phyloP scores from a whole-genome alignment of 2,113 vertebrate species.

The Propithecus coquereli region DNA sequence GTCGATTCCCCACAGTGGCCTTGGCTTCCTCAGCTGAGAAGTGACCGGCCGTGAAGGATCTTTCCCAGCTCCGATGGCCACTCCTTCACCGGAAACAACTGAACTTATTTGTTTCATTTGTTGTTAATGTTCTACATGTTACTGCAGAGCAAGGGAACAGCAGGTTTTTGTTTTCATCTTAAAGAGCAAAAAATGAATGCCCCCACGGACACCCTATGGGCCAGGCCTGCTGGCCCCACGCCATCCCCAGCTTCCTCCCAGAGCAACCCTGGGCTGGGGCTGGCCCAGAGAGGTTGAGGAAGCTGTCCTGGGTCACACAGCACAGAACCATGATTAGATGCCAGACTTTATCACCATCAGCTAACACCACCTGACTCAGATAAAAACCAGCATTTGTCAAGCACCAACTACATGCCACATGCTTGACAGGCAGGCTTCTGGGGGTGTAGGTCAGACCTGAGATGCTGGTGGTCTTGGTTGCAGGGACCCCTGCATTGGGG shows the following conservation, averaged over 20 bases:
- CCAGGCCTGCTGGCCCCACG: background rate
- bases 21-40: background rate
- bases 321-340: background rate
- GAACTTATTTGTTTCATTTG: background rate
- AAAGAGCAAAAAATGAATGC: background rate
- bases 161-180: background rate
- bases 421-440: background rate
- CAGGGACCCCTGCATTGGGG: background rate
- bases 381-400: background rate
- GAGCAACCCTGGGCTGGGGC: accelerated
- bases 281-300: background rate
- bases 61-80: background rate
- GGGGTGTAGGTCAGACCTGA: background rate
- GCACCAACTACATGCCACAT: accelerated
- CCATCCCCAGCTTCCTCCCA: background rate
- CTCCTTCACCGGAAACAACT: background rate
- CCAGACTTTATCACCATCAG: background rate
- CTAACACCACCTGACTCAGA: background rate
- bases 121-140: background rate
- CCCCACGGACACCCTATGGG: background rate
- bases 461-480: background rate
- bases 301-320: background rate
- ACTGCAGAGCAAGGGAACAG: accelerated
- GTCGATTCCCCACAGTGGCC: accelerated
- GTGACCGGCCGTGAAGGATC: background rate